These are phyloP conservation scores for Alloplasta piceator DNA, from an alignment of 2,888 invertebrate species.

Conservation along the genomic window DNA sequence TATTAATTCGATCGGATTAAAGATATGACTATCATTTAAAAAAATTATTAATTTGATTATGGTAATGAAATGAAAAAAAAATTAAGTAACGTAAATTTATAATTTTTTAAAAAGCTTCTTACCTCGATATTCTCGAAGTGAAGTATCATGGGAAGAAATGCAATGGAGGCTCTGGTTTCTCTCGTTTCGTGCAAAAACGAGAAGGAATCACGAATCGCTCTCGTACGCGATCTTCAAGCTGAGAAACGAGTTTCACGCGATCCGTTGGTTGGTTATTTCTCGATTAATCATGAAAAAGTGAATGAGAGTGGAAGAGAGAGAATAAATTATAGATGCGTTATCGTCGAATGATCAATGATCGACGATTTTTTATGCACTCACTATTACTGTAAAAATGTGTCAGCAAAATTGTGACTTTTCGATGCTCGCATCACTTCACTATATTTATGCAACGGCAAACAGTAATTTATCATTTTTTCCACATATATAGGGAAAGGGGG, in stretches of 20 bases:
- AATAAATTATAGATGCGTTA: background rate
- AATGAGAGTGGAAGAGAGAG: background rate
- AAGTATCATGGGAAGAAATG: background rate
- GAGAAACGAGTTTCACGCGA: conserved; percentile 18
- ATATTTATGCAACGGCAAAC: background rate
- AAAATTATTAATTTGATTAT: too few species aligned
- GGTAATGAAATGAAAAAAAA: too few species aligned
- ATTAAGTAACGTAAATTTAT: too few species aligned
- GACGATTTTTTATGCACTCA: background rate
- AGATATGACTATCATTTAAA: too few species aligned
- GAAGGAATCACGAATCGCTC: background rate
- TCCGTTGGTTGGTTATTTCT: conserved; percentile 10
- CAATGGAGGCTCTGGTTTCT: background rate
- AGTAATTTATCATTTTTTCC: background rate
- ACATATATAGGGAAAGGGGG: too few species aligned
- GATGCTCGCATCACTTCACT: conserved; percentile 10
- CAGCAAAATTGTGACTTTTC: conserved; percentile 16
- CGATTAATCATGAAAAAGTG: background rate
- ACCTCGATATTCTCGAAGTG: conserved; percentile 17
- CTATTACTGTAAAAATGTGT: background rate
- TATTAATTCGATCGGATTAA: too few species aligned
- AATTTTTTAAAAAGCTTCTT: background rate
- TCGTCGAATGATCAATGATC: conserved; percentile 6
- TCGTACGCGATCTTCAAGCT: background rate
- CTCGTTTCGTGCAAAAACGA: background rate